These are phyloP conservation scores for Aeoliscus strigatus DNA, from an alignment of 2,797 vertebrate genomes.

Conservation along the genomic window DNA sequence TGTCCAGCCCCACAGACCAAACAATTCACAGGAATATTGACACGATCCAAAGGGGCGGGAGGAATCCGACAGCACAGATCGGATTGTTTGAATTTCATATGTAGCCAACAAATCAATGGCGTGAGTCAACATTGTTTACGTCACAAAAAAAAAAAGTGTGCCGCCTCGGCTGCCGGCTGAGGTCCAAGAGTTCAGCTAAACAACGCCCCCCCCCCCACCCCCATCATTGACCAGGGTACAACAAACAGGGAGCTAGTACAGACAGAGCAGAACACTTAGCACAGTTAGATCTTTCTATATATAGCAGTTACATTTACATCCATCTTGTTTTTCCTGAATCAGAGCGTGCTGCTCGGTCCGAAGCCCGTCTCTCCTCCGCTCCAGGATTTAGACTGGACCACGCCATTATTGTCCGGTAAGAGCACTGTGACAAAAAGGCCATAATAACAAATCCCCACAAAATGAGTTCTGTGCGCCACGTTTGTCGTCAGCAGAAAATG, in stretches of 20 bases:
- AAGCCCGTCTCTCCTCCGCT: no score
- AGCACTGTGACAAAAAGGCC: slow-evolving; percentile 59
- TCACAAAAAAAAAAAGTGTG: no score
- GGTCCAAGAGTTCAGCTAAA: slow-evolving; percentile 58
- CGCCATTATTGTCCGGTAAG: slow-evolving; percentile 36
- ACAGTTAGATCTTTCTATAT: slow-evolving; percentile 40
- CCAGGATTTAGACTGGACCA: slow-evolving; percentile 7
- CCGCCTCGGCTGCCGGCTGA: slow-evolving; percentile 51
- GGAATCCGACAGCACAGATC: slow-evolving; percentile 34
- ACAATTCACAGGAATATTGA: slow-evolving; percentile 52
- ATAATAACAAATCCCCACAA: slow-evolving; percentile 39
- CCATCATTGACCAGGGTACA: slow-evolving; percentile 48
- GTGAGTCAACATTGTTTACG: no score
- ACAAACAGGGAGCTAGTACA: slow-evolving; percentile 59
- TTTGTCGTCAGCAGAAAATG: slow-evolving; percentile 52
- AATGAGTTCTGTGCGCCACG: slow-evolving; percentile 24
- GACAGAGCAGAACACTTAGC: slow-evolving; percentile 66
- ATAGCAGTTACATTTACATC: slow-evolving; percentile 74
- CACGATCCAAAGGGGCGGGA: slow-evolving; percentile 44
- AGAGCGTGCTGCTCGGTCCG: slow-evolving; percentile 38
- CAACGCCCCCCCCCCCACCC: slow-evolving; percentile 37
- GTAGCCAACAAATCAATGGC: slow-evolving; percentile 38
- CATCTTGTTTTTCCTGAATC: slow-evolving; percentile 47
- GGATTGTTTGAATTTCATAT: slow-evolving; percentile 47
- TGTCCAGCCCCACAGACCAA: slow-evolving; percentile 18